Evolutionary conservation across 1,140 invertebrate species (phyloP), one percentile per base, ranked within the genome.

Genomic region (Dendrolimus kikuchii): DNA sequence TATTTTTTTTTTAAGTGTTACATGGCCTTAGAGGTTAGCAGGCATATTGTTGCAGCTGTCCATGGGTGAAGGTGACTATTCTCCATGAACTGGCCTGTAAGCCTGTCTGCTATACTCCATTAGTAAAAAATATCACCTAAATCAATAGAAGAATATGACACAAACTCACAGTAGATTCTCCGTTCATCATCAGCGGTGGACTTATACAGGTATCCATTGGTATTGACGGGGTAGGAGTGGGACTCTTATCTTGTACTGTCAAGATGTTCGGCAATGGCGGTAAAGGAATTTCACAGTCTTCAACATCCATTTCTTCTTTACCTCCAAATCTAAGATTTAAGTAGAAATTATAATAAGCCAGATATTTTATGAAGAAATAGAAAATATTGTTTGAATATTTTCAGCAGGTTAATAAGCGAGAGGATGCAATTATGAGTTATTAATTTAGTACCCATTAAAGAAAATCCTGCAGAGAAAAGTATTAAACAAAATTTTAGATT

Each of bases 111-210:
- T 23, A 23, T 23, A 23, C 23, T 23, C 23, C 23, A 23, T 23
- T 23, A 23, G 3, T 23, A 23, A 23, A 23, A 23, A 23, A 23
- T 3, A 23, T 23, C 23, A 23, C 23, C 36, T 45, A 38, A 51
- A 8, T 49, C 40, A 43, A 46, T 36, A n/a, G 38, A 45, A n/a
- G 38, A 52, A 39, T 48, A 10, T 5, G 7, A 39, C n/a, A 46
- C 5, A 9, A 0, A 65, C 76, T 78, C 57, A 81, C 78, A 53
- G 67, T 76, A 38, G 66, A 52, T 6, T 84, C 81, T 1, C 79
- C 81, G 50, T 84, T 82, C 44, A 77, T 60, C 41, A 63, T 62
- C 0, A 75, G 92, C 37, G 91, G 90, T 7, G 90, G 90, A 6
- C 89, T 89, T 38, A 87, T 84, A 56, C 89, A 88, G 4, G 81